Percentiles rank a stretch among this genome's conserved stretches.
Conservation (phyloP, 2,113 vertebrate genomes). For the Bos indicus region DNA sequence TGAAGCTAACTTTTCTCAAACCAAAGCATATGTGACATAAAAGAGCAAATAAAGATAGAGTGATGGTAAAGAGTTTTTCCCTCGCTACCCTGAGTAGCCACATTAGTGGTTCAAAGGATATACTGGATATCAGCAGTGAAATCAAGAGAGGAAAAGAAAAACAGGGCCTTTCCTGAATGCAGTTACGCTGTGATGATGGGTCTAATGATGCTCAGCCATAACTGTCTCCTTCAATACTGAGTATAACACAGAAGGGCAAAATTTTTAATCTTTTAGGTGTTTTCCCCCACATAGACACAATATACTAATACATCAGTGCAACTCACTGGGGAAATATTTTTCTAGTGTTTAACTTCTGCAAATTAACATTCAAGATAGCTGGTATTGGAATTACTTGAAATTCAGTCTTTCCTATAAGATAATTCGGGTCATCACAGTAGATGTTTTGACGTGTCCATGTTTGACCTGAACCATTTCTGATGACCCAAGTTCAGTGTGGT, state of each 20-base stretch:
- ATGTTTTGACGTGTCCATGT: neutral
- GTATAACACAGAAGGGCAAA: neutral
- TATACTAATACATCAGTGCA: neutral
- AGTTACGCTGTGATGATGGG: neutral
- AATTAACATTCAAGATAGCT: neutral
- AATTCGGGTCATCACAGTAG: neutral
- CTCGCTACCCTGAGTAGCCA: neutral
- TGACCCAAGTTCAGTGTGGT: neutral
- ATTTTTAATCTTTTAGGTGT: neutral
- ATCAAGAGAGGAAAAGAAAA: neutral
- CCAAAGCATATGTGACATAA: neutral
- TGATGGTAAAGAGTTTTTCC: neutral
- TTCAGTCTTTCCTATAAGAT: neutral
- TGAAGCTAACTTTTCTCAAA: neutral
- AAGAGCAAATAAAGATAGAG: neutral
- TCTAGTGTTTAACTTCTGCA: neutral
- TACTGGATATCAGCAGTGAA: neutral
- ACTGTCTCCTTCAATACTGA: neutral
- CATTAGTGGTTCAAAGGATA: neutral
- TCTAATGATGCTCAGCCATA: neutral
- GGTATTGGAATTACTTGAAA: neutral
- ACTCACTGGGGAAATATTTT: neutral
- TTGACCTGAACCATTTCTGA: neutral
- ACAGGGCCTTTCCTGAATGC: neutral
- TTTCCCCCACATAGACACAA: neutral